A percentile compares a stretch with the other conserved stretches of the same genome.
phyloP scores from a whole-genome alignment of 2,888 invertebrate genomes.

The Drosophila quinaria region DNA sequence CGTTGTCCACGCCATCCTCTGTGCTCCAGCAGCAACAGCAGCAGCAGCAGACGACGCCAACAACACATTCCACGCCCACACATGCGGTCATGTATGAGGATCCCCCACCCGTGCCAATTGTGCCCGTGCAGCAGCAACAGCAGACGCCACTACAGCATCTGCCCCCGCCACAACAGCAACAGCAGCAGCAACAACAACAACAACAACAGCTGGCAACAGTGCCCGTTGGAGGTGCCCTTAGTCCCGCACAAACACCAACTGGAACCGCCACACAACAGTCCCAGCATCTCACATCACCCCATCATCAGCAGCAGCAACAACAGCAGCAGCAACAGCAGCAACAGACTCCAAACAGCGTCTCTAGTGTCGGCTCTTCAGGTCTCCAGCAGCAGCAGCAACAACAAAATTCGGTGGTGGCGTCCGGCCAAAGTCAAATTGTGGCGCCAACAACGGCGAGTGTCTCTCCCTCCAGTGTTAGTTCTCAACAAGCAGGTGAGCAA shows the following conservation, averaged over 20 bases:
- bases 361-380: slow-evolving; percentile 82
- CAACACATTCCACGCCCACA: slow-evolving; percentile 87
- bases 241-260: slow-evolving; percentile 83
- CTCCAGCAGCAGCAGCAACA: slow-evolving; percentile 77
- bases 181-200: slow-evolving; percentile 73
- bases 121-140: slow-evolving; percentile 79
- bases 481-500: slow-evolving; percentile 86
- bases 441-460: slow-evolving; percentile 88
- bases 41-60: slow-evolving; percentile 85
- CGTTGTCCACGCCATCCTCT: slow-evolving; percentile 70
- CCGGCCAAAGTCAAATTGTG: slow-evolving; percentile 86
- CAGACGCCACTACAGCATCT: slow-evolving; percentile 66
- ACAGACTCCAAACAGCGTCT: slow-evolving; percentile 81
- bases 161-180: slow-evolving; percentile 71
- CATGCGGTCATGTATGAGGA: slow-evolving; percentile 88
- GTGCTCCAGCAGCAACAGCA: slow-evolving; percentile 71
- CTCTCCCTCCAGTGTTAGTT: slow-evolving; percentile 88
- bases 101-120: slow-evolving; percentile 85
- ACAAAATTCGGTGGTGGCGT: slow-evolving; percentile 85
- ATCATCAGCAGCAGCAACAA: slow-evolving; percentile 75
- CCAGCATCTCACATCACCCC: slow-evolving; percentile 81
- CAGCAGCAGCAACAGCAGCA: slow-evolving; percentile 77
- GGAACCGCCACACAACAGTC: slow-evolving; percentile 76
- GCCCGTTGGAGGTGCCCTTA: slow-evolving; percentile 81
- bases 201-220: slow-evolving; percentile 81